phyloP scores from a whole-genome alignment of 2,888 invertebrate genomes.

The Macrophya alboannulata region DNA sequence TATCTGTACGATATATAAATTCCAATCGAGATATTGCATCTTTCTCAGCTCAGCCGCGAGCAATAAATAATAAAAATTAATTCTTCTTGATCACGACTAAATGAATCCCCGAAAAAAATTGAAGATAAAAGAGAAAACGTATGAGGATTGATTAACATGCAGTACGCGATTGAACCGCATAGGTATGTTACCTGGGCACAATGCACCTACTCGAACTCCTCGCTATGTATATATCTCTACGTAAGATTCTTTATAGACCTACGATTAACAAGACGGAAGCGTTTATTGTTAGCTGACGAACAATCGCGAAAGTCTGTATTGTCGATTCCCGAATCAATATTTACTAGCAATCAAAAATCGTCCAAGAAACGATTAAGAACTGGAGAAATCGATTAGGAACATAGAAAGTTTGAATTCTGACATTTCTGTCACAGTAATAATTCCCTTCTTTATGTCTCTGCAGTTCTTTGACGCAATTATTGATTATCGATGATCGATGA shows the following conservation, averaged over 20 bases:
- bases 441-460: no score
- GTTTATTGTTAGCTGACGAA: not conserved
- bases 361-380: not conserved
- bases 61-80: not conserved
- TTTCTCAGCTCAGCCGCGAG: not conserved
- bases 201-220: not conserved
- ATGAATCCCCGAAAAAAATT: not conserved
- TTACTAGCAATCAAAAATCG: not conserved
- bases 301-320: not conserved
- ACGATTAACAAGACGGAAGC: conserved; percentile 16
- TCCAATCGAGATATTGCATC: not conserved
- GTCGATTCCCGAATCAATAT: not conserved
- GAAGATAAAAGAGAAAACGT: conserved; percentile 52
- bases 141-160: conserved; percentile 28
- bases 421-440: no score
- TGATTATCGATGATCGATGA: not conserved
- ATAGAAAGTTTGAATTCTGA: not conserved
- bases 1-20: not conserved
- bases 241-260: not conserved
- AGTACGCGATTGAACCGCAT: conserved; percentile 14
- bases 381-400: not conserved
- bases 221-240: not conserved
- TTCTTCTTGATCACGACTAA: not conserved
- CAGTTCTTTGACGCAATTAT: not conserved
- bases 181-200: conserved; percentile 41